Evolutionary conservation across 2,113 vertebrate genomes (phyloP).

Genomic region (Smithornis capensis): DNA sequence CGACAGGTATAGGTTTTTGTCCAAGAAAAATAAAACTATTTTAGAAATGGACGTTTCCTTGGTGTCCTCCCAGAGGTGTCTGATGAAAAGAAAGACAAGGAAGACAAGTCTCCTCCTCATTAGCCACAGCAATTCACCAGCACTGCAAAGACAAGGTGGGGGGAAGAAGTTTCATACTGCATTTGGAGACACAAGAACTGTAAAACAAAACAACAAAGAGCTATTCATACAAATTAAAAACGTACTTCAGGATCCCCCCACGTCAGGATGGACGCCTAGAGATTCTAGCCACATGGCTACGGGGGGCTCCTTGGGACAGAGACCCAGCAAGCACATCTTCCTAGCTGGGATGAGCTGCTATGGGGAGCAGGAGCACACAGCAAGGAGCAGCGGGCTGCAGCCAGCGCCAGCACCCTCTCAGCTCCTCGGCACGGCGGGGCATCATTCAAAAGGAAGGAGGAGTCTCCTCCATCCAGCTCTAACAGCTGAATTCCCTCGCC

Average conservation of each 20-base stretch:
- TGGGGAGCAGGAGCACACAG: accelerated
- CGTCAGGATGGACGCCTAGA: neutral
- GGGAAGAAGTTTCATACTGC: neutral
- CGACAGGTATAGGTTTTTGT: neutral
- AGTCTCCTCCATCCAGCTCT: slow-evolving; percentile 5
- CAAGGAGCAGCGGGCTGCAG: neutral
- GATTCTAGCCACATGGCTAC: neutral
- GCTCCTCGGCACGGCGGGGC: neutral
- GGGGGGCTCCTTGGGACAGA: neutral
- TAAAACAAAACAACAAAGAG: neutral
- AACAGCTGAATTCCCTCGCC: slow-evolving; percentile 43
- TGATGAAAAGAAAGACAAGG: neutral
- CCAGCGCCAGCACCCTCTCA: neutral
- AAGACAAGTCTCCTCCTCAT: neutral
- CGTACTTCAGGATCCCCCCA: accelerated
- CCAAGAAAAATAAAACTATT: neutral
- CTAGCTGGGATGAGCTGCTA: neutral
- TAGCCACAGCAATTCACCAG: neutral
- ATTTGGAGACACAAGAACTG: neutral
- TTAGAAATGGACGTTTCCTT: neutral
- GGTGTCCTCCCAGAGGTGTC: neutral
- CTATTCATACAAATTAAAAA: neutral
- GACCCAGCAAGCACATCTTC: neutral
- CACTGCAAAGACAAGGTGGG: too few relatives aligned
- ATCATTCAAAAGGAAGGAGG: neutral